These are phyloP conservation scores for Cetonia aurata DNA, from an alignment of 2,888 invertebrate species.

Conservation along the genomic window DNA sequence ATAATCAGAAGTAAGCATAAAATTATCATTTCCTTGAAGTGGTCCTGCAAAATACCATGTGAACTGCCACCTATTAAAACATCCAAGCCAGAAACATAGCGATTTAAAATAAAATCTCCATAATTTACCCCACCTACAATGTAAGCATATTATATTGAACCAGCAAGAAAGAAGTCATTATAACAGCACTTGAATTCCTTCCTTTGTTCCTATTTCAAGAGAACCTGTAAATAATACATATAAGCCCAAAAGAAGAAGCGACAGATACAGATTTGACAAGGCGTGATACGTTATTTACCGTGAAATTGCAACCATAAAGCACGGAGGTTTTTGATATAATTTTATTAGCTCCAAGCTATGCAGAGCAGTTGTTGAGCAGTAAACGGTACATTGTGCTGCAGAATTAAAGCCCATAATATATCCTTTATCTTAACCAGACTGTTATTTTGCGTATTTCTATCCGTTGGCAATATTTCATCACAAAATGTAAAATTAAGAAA, in stretches of 20 bases:
- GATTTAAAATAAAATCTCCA: background rate
- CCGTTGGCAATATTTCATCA: too few relatives aligned
- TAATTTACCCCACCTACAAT: background rate
- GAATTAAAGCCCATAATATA: too few relatives aligned
- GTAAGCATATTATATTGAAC: background rate
- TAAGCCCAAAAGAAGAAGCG: too few relatives aligned
- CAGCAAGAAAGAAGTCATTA: constrained; percentile 9
- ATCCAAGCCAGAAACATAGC: background rate
- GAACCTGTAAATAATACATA: background rate
- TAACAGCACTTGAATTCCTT: constrained; percentile 20
- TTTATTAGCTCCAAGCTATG: too few relatives aligned
- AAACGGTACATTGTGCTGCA: too few relatives aligned
- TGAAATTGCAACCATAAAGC: constrained; percentile 15
- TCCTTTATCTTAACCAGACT: too few relatives aligned
- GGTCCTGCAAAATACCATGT: too few relatives aligned
- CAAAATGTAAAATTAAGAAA: too few relatives aligned
- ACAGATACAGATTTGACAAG: background rate
- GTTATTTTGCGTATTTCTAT: too few relatives aligned
- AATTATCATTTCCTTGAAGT: background rate
- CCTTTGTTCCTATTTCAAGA: background rate
- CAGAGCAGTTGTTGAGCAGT: too few relatives aligned
- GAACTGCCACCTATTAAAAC: too few relatives aligned
- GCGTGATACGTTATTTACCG: background rate
- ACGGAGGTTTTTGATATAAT: background rate
- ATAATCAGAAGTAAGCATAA: background rate